Evolutionary conservation across 2,888 invertebrate species (phyloP).

Genomic region (Furcula furcula): DNA sequence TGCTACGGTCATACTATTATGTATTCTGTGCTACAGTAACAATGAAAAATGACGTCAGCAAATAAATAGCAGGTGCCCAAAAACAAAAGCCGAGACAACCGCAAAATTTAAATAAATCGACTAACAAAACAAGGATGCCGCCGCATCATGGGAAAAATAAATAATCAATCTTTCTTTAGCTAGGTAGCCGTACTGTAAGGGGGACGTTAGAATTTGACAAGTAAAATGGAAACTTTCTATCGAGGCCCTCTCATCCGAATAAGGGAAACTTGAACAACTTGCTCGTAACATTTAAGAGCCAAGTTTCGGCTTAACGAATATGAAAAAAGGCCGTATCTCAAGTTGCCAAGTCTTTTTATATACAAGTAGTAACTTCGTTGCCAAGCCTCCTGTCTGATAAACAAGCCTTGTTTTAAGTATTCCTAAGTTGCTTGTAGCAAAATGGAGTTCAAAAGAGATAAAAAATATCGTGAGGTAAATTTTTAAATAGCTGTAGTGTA

Average conservation of each 20-base stretch:
- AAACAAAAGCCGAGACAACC: conserved; percentile 2
- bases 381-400: conserved; percentile 28
- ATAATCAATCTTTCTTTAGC: conserved; percentile 23
- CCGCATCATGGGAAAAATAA: too few relatives aligned
- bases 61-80: conserved; percentile 3
- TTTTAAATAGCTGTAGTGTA: conserved; percentile 21
- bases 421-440: conserved; percentile 30
- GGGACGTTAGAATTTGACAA: conserved; percentile 44
- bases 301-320: conserved; percentile 41
- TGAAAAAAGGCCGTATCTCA: conserved; percentile 32
- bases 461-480: conserved; percentile 23
- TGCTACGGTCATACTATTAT: too few relatives aligned
- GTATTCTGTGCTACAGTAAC: too few relatives aligned
- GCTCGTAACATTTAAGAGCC: conserved; percentile 47
- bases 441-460: conserved; percentile 19
- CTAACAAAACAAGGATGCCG: conserved; percentile 1
- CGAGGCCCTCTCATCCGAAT: conserved; percentile 38
- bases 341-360: conserved; percentile 26
- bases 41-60: conserved; percentile 10
- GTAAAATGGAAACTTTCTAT: conserved; percentile 52
- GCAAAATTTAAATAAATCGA: conserved; percentile 1
- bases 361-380: conserved; percentile 23
- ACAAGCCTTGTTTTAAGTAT: conserved; percentile 36
- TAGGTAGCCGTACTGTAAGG: conserved; percentile 15
- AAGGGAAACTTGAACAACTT: conserved; percentile 28